Conservation (phyloP, 2,888 invertebrate genomes). For the Cheilosia pagana region DNA sequence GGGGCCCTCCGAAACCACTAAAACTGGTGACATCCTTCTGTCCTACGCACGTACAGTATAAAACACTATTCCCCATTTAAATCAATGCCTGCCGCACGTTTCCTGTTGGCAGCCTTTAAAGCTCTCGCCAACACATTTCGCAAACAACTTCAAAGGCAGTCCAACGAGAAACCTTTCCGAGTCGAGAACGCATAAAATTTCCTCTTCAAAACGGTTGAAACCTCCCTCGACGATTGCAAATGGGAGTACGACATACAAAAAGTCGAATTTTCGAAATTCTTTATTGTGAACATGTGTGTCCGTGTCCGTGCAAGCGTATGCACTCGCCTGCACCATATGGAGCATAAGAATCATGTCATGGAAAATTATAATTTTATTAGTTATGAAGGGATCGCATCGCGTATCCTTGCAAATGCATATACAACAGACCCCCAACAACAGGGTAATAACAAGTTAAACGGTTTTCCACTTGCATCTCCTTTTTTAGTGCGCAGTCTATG, state of each 20-base stretch:
- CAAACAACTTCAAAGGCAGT: not conserved
- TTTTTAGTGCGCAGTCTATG: slow-evolving; percentile 1
- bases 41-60: too few species aligned
- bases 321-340: slow-evolving; percentile 11
- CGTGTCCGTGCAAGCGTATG: not conserved
- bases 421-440: slow-evolving; percentile 23
- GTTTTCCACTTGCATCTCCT: slow-evolving; percentile 36
- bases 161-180: not conserved
- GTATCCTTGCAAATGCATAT: slow-evolving; percentile 34
- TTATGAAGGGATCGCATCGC: slow-evolving; percentile 46
- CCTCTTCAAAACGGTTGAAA: not conserved
- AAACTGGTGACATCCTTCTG: too few species aligned
- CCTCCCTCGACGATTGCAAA: not conserved
- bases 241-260: not conserved
- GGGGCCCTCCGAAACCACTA: too few species aligned
- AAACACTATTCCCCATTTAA: not conserved
- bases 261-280: not conserved
- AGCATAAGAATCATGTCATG: slow-evolving; percentile 41
- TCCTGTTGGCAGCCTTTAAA: not conserved
- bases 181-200: slow-evolving; percentile 4
- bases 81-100: not conserved
- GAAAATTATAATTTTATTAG: slow-evolving; percentile 61
- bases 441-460: slow-evolving; percentile 65
- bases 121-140: not conserved
- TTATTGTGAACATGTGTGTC: not conserved